A percentile compares a stretch with the other conserved stretches of the same genome.
phyloP scores from a whole-genome alignment of 2,113 vertebrate genomes.

The Phocoena sinus region DNA sequence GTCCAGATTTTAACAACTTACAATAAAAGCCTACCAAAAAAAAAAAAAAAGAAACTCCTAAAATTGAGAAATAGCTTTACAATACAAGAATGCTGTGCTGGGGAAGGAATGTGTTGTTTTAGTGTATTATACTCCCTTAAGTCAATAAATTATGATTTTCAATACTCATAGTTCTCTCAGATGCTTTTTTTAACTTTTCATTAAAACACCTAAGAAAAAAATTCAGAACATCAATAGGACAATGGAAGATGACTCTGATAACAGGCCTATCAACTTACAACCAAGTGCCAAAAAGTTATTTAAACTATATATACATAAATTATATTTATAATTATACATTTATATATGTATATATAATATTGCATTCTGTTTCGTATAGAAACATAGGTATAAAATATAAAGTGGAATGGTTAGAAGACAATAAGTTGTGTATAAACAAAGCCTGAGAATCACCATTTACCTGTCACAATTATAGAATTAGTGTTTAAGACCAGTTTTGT shows the following conservation, averaged over 20 bases:
- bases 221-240: not conserved
- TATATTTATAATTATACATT: not conserved
- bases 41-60: not conserved
- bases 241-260: not conserved
- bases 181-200: not conserved
- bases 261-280: not conserved
- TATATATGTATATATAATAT: not conserved
- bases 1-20: not conserved
- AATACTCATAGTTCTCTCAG: not conserved
- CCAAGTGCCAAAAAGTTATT: not conserved
- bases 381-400: not conserved
- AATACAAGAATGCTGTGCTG: not conserved
- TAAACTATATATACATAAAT: not conserved
- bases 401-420: not conserved
- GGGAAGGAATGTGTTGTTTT: not conserved
- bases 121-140: not conserved
- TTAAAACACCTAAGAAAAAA: not conserved
- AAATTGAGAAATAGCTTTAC: not conserved
- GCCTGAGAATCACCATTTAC: not conserved
- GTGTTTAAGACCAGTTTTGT: not conserved
- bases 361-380: not conserved
- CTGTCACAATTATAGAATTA: not conserved
- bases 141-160: not conserved
- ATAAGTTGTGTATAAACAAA: not conserved
- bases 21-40: not conserved